Evolutionary conservation across 2,113 vertebrate species (phyloP).

Genomic region (Tylochromis polylepis): DNA sequence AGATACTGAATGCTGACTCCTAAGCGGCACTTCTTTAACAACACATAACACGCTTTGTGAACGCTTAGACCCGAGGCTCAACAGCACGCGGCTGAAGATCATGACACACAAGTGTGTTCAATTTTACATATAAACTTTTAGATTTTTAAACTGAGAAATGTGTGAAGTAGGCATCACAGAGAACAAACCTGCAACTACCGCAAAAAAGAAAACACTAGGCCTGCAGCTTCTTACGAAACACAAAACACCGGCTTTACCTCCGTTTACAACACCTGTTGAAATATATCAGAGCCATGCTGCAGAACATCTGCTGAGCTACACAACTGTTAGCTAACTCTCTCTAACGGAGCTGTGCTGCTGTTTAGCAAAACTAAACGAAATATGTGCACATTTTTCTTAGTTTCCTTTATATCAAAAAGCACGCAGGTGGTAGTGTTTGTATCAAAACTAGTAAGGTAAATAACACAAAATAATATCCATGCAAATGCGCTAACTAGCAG

Average conservation of each 20-base stretch:
- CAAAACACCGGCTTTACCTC: background rate
- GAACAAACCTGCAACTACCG: background rate
- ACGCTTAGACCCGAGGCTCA: background rate
- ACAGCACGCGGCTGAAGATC: constrained; percentile 16
- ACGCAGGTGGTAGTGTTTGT: no score
- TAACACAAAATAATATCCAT: background rate
- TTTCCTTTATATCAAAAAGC: background rate
- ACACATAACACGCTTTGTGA: background rate
- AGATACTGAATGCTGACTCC: background rate
- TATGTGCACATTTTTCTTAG: background rate
- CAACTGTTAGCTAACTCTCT: background rate
- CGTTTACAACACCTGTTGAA: constrained; percentile 30
- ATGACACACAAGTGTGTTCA: constrained; percentile 2
- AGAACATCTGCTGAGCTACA: background rate
- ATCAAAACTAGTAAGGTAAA: background rate
- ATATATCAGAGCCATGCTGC: background rate
- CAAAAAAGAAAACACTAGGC: background rate
- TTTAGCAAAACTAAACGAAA: background rate
- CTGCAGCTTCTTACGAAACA: background rate
- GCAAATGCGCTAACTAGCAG: background rate
- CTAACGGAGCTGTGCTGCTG: background rate
- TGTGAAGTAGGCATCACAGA: background rate
- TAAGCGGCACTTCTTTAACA: background rate
- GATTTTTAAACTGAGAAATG: background rate
- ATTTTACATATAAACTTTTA: background rate